Evolutionary conservation across 2,797 vertebrate genomes (phyloP).

Genomic region (Pantherophis alleghaniensis): DNA sequence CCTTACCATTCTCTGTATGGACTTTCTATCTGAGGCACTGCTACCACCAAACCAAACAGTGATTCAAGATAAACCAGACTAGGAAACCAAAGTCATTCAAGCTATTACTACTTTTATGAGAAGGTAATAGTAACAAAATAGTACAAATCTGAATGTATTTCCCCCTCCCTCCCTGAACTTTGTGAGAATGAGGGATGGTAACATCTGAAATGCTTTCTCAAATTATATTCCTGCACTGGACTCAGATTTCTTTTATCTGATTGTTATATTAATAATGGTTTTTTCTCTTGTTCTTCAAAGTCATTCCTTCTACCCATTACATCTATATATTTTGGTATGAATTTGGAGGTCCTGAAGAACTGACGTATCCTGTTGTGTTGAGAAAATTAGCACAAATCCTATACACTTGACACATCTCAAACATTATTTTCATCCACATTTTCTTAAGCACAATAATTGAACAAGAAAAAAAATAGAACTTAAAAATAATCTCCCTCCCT

Average conservation of each 20-base stretch:
- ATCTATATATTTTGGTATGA: not conserved
- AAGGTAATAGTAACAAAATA: not conserved
- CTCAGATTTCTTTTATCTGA: not conserved
- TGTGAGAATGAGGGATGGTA: not conserved
- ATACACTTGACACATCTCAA: not conserved
- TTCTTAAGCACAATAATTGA: not conserved
- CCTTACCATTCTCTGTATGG: no score
- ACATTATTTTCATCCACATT: not conserved
- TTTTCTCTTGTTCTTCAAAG: not conserved
- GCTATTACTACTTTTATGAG: not conserved
- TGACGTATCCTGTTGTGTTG: no score
- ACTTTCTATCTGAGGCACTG: no score
- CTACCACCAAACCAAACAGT: no score
- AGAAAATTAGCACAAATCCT: not conserved
- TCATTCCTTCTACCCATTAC: not conserved
- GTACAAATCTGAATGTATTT: not conserved
- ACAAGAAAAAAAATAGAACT: not conserved
- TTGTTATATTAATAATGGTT: not conserved
- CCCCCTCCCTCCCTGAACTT: not conserved
- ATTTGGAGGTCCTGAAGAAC: not conserved
- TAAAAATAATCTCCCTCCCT: not conserved
- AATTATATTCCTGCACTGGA: not conserved
- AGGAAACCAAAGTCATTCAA: not conserved
- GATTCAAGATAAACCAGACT: not conserved
- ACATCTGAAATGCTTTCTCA: not conserved